Conservation (phyloP, 2,113 vertebrate genomes). For the Gambusia affinis region DNA sequence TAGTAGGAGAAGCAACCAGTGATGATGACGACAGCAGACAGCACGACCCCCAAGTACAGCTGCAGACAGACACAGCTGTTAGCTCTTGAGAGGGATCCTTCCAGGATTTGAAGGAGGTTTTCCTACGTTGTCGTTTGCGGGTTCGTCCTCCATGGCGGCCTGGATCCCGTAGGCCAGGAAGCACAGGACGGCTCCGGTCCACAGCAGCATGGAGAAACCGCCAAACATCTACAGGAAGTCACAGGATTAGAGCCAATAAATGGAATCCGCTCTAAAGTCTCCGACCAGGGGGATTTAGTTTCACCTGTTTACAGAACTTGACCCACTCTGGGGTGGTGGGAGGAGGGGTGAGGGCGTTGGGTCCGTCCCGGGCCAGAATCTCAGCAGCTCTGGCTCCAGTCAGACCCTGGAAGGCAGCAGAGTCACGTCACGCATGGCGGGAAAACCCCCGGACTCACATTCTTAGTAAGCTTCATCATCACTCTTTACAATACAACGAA, state of each 20-base stretch:
- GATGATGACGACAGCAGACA: constrained; percentile 94
- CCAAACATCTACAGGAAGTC: constrained; percentile 68
- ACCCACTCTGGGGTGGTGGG: constrained; percentile 98
- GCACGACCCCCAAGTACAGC: constrained; percentile 92
- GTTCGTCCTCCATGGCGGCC: constrained; percentile 85
- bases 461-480: not conserved
- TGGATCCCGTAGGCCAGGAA: constrained; percentile 92
- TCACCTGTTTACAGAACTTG: constrained; percentile 90
- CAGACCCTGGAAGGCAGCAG: constrained; percentile 68
- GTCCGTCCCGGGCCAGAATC: constrained; percentile 92
- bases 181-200: constrained; percentile 95
- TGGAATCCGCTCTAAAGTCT: not conserved
- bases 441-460: not conserved
- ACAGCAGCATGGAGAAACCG: constrained; percentile 91
- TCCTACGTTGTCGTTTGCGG: constrained; percentile 90
- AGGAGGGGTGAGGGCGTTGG: constrained; percentile 93
- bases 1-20: constrained; percentile 99
- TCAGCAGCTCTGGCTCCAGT: constrained; percentile 85
- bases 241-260: not conserved
- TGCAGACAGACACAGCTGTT: constrained; percentile 52
- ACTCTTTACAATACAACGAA: constrained; percentile 6
- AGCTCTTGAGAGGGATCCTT: not conserved
- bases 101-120: not conserved
- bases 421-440: not conserved
- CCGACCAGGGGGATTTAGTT: too few species aligned